Percentiles rank a stretch among this genome's conserved stretches.
Evolutionary conservation across 2,797 vertebrate genomes (phyloP).

Genomic region (Enteromius trimaculatus): DNA sequence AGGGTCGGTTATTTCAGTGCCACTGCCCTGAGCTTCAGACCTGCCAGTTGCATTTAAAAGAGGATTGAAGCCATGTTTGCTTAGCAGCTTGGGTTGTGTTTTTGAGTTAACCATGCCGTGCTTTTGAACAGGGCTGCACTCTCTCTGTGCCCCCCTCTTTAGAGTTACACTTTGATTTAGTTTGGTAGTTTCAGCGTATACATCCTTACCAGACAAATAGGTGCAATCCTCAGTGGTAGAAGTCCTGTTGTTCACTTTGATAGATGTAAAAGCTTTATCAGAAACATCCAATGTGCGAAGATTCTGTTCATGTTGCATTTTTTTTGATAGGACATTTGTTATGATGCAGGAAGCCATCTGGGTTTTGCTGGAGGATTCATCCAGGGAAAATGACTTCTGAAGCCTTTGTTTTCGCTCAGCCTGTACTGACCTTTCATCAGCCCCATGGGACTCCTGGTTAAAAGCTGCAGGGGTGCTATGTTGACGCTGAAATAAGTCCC

Average conservation of each 20-base stretch:
- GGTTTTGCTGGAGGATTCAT: conserved; percentile 76
- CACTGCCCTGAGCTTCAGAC: conserved; percentile 45
- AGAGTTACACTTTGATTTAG: conserved; percentile 30
- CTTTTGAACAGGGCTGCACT: conserved; percentile 43
- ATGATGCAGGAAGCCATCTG: conserved; percentile 86
- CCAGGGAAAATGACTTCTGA: conserved; percentile 84
- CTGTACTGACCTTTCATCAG: conserved; percentile 35
- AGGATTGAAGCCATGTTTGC: conserved; percentile 56
- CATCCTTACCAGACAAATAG: conserved; percentile 38
- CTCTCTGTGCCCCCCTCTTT: conserved; percentile 45
- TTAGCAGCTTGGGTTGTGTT: conserved; percentile 55
- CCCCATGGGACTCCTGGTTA: conserved; percentile 50
- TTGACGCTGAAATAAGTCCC: conserved; percentile 74
- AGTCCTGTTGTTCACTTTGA: conserved; percentile 42
- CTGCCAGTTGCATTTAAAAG: conserved; percentile 27
- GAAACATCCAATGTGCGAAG: conserved; percentile 68
- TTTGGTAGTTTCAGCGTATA: conserved; percentile 40
- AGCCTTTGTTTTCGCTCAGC: conserved; percentile 68
- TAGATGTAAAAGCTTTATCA: conserved; percentile 49
- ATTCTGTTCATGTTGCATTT: conserved; percentile 83
- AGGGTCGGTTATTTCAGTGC: conserved; percentile 57
- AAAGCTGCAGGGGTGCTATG: conserved; percentile 73
- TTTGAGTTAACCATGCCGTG: conserved; percentile 53
- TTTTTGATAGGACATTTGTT: conserved; percentile 84
- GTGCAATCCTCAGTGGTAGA: conserved; percentile 23